A percentile compares a stretch with the other conserved stretches of the same genome.
Conservation (phyloP, 2,888 invertebrate species). For the Orthonychiurus folsomi region DNA sequence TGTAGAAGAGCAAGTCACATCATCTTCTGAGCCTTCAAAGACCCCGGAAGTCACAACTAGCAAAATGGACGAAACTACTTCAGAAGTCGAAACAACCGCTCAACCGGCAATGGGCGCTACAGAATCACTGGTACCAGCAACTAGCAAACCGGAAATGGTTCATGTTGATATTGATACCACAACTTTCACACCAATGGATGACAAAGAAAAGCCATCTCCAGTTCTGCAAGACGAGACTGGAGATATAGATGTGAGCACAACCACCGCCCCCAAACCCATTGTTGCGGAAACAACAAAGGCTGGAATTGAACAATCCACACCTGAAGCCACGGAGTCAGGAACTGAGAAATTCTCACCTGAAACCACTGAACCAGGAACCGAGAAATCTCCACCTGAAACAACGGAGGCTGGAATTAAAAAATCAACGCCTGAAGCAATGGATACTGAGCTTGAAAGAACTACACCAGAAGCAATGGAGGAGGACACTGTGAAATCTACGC, state of each 20-base stretch:
- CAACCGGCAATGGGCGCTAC: conserved; percentile 4
- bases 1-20: no score
- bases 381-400: not conserved
- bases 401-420: not conserved
- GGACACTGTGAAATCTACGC: not conserved
- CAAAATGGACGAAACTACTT: conserved; percentile 13
- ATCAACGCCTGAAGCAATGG: not conserved
- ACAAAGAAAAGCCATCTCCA: no score
- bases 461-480: not conserved
- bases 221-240: no score
- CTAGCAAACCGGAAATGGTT: no score
- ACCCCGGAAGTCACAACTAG: conserved; percentile 10
- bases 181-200: no score
- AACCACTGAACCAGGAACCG: not conserved
- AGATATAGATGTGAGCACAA: not conserved
- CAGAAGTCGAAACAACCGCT: not conserved
- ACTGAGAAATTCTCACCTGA: not conserved
- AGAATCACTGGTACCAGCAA: no score
- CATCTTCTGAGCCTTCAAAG: not conserved
- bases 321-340: conserved; percentile 9
- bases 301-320: conserved; percentile 2
- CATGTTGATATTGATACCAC: no score
- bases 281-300: conserved; percentile 18
- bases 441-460: not conserved
- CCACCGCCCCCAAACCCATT: conserved; percentile 15